A percentile compares a stretch with the other conserved stretches of the same genome.
Conservation (phyloP, 2,797 vertebrate genomes). For the Poeciliopsis gracilis region DNA sequence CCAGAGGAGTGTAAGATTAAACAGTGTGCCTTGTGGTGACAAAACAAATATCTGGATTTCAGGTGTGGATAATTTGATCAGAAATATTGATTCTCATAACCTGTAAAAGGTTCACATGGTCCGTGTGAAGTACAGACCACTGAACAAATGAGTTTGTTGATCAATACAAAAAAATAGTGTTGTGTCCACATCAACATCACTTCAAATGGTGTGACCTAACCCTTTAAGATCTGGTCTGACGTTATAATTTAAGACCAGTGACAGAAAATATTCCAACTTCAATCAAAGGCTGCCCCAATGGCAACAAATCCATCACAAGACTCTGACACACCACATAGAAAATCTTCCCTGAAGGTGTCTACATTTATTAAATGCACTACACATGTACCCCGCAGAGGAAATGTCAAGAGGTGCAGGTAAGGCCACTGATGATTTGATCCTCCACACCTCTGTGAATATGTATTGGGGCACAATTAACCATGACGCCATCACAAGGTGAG, state of each 20-base stretch:
- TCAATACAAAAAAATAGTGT: neutral
- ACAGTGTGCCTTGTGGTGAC: neutral
- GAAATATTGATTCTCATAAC: neutral
- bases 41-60: neutral
- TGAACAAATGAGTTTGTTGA: neutral
- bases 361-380: constrained; percentile 23
- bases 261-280: constrained; percentile 64
- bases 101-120: neutral
- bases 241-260: constrained; percentile 54
- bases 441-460: constrained; percentile 31
- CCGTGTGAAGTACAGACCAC: neutral
- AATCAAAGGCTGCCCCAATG: constrained; percentile 71
- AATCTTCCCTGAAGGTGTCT: constrained; percentile 35
- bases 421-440: constrained; percentile 35
- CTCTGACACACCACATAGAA: constrained; percentile 52
- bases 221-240: constrained; percentile 42
- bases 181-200: neutral
- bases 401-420: constrained; percentile 40
- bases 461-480: constrained; percentile 39
- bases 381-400: constrained; percentile 12
- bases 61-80: neutral
- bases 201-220: neutral
- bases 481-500: constrained; percentile 59
- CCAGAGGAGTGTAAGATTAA: neutral
- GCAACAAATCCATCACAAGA: constrained; percentile 67